Percentiles rank a stretch among this genome's conserved stretches.
Conservation (phyloP, 2,888 invertebrate species). For the Elmis aenea region DNA sequence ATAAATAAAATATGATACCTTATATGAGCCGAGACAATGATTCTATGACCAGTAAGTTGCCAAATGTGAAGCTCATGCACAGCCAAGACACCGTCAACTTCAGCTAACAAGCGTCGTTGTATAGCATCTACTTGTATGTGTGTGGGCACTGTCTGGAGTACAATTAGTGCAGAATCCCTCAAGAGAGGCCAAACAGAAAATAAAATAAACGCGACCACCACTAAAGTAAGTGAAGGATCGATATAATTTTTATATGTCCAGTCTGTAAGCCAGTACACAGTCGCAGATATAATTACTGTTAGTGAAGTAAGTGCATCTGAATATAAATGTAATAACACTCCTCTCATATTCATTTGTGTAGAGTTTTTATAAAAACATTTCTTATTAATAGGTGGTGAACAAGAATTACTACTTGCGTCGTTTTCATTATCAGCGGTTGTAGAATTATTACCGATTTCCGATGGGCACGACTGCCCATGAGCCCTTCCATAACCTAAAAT, state of each 20-base stretch:
- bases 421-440: conserved; percentile 70
- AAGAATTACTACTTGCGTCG: conserved; percentile 57
- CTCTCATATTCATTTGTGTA: conserved; percentile 96
- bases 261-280: conserved; percentile 66
- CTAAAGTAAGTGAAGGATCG: conserved; percentile 89
- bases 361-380: conserved; percentile 36
- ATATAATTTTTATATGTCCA: conserved; percentile 83
- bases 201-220: conserved; percentile 81
- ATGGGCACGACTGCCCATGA: conserved; percentile 60
- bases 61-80: conserved; percentile 98
- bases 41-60: conserved; percentile 94
- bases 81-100: conserved; percentile 90
- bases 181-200: conserved; percentile 89
- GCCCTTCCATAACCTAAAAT: conserved; percentile 68
- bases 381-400: conserved; percentile 39
- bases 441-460: conserved; percentile 55
- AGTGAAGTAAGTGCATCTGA: conserved; percentile 96
- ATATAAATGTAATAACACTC: conserved; percentile 97
- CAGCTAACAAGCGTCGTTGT: conserved; percentile 77
- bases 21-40: conserved; percentile 96
- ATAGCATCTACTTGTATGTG: conserved; percentile 94
- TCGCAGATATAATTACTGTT: conserved; percentile 83
- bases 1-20: conserved; percentile 58
- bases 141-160: conserved; percentile 97
- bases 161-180: conserved; percentile 88